Conservation (phyloP, 2,113 vertebrate species). For the Glaucomys volans region DNA sequence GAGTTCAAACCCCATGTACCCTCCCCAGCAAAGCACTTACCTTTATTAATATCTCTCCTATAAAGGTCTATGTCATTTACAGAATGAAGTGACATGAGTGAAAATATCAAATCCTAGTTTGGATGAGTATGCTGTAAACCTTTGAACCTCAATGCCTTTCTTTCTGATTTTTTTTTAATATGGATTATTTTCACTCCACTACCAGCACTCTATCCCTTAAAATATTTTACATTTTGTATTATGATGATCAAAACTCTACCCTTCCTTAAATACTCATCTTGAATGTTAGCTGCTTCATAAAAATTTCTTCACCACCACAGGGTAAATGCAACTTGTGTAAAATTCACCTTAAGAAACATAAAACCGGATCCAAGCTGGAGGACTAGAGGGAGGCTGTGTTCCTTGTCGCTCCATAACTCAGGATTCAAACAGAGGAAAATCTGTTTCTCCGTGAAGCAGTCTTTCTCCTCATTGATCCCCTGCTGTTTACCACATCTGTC, state of each 20-base stretch:
- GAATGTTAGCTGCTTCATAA: not conserved
- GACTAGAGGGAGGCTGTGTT: too few relatives aligned
- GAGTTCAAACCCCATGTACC: not conserved
- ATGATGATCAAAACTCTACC: not conserved
- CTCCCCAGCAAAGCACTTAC: not conserved
- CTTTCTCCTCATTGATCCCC: too few relatives aligned
- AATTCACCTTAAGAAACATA: not conserved
- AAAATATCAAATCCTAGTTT: not conserved
- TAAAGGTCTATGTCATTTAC: not conserved
- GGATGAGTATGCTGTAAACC: not conserved
- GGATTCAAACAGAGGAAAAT: too few relatives aligned
- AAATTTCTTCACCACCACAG: not conserved
- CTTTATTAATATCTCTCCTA: conserved; percentile 9
- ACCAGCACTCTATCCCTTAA: not conserved
- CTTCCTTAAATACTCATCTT: not conserved
- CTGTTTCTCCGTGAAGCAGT: too few relatives aligned
- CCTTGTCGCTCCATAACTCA: too few relatives aligned
- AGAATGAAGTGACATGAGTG: not conserved
- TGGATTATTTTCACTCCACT: not conserved
- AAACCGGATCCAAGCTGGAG: too few relatives aligned
- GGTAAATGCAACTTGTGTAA: not conserved
- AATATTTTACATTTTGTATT: not conserved
- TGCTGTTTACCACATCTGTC: too few relatives aligned
- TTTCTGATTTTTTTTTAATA: conserved; percentile 1
- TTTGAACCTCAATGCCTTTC: not conserved